Conservation (phyloP, 2,113 vertebrate genomes). For the Monopterus albus region DNA sequence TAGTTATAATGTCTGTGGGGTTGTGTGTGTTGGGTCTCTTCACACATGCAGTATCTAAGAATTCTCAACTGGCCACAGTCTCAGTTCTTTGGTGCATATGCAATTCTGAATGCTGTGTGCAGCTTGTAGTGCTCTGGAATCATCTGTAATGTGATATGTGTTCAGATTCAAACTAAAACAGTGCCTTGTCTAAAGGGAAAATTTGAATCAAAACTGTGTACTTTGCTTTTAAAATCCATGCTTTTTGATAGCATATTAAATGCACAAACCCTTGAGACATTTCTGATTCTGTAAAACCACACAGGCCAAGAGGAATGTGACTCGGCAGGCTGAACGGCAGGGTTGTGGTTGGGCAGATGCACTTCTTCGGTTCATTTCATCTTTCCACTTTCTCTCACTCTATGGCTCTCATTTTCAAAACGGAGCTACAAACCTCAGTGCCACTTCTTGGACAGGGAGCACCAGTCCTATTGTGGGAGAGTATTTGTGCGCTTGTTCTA, state of each 20-base stretch:
- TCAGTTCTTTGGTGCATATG: slow-evolving; percentile 14
- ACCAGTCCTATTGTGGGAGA: slow-evolving; percentile 59
- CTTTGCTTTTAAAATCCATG: slow-evolving; percentile 49
- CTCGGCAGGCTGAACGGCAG: slow-evolving; percentile 56
- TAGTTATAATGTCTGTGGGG: neutral
- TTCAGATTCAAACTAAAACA: slow-evolving; percentile 52
- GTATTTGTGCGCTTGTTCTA: slow-evolving; percentile 49
- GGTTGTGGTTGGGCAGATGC: slow-evolving; percentile 57
- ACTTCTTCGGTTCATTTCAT: slow-evolving; percentile 68
- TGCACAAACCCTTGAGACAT: slow-evolving; percentile 39
- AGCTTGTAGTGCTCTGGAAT: slow-evolving; percentile 38
- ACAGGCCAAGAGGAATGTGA: slow-evolving; percentile 40
- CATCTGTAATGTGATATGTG: slow-evolving; percentile 38
- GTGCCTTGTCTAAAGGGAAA: slow-evolving; percentile 42
- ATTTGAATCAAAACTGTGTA: slow-evolving; percentile 61
- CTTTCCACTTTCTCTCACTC: slow-evolving; percentile 19
- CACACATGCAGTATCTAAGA: slow-evolving; percentile 15
- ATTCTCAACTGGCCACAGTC: slow-evolving; percentile 19
- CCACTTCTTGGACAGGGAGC: slow-evolving; percentile 54
- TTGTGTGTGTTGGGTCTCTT: neutral
- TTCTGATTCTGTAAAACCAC: slow-evolving; percentile 52
- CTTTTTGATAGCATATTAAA: slow-evolving; percentile 61
- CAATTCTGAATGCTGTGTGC: slow-evolving; percentile 17
- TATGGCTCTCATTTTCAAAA: slow-evolving; percentile 54
- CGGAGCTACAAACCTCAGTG: slow-evolving; percentile 61